Conservation (phyloP, 2,888 invertebrate species). For the Leptogaster cylindrica region DNA sequence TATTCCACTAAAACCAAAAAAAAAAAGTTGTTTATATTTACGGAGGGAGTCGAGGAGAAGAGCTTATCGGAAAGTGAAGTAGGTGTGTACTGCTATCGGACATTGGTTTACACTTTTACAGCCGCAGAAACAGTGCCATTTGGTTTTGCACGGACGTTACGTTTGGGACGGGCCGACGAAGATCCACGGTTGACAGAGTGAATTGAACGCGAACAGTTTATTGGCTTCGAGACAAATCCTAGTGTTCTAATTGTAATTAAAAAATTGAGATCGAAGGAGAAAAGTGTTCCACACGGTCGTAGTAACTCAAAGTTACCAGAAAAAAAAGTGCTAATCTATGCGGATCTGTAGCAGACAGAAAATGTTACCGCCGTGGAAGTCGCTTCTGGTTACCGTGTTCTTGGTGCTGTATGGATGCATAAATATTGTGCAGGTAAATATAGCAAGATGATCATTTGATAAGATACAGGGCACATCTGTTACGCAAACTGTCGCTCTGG, state of each 20-base stretch:
- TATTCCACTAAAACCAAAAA: not conserved
- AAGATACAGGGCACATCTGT: too few relatives aligned
- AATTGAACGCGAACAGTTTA: not conserved
- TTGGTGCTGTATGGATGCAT: conserved; percentile 30
- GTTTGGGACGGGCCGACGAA: conserved; percentile 10
- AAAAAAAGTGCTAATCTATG: conserved; percentile 22
- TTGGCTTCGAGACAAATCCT: conserved; percentile 1
- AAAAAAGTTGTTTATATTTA: conserved; percentile 20
- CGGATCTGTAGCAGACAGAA: conserved; percentile 25
- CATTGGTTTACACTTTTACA: conserved; percentile 11
- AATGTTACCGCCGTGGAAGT: conserved; percentile 32
- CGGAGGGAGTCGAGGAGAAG: conserved; percentile 1
- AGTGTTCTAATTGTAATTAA: conserved; percentile 20
- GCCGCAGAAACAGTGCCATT: conserved; percentile 32
- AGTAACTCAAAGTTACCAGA: conserved; percentile 8
- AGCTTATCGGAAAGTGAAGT: conserved; percentile 32
- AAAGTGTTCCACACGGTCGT: not conserved
- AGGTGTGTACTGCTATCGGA: conserved; percentile 35
- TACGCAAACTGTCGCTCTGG: too few relatives aligned
- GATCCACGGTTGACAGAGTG: not conserved
- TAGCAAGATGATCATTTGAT: too few relatives aligned
- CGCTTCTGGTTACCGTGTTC: conserved; percentile 19
- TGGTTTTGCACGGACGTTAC: conserved; percentile 12
- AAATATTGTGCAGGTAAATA: conserved; percentile 29
- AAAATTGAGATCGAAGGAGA: conserved; percentile 4